Conservation (phyloP, 1,140 invertebrate genomes). For the Pectinophora gossypiella region DNA sequence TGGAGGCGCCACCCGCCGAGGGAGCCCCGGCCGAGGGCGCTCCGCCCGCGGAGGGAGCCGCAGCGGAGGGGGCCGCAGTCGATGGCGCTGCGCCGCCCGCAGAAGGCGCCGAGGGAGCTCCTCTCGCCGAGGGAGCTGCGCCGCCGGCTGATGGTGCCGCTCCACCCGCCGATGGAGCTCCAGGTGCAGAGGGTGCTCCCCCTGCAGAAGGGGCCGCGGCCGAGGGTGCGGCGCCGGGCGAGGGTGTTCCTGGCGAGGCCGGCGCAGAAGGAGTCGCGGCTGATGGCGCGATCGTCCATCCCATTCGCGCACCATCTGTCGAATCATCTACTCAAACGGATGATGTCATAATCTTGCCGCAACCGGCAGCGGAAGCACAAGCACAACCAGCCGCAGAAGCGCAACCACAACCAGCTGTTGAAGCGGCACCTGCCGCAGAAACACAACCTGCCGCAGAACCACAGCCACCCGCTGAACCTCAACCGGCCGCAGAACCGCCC, state of each 20-base stretch:
- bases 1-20: not conserved
- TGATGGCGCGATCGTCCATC: conserved; percentile 45
- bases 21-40: conserved; percentile 12
- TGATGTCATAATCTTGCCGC: conserved; percentile 7
- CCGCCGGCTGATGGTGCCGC: conserved; percentile 20
- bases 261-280: conserved; percentile 2
- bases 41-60: conserved; percentile 13
- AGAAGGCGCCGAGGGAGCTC: conserved; percentile 31
- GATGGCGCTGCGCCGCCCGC: conserved; percentile 27
- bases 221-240: conserved; percentile 14
- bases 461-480: no score
- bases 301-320: conserved; percentile 25
- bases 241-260: conserved; percentile 21
- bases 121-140: conserved; percentile 11
- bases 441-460: no score
- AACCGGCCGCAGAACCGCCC: no score
- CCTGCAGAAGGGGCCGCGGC: conserved; percentile 35
- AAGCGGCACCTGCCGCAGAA: conserved; percentile 9
- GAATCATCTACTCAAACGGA: not conserved
- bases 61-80: conserved; percentile 44
- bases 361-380: conserved; percentile 12
- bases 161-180: conserved; percentile 48
- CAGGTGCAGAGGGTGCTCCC: conserved; percentile 10
- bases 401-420: conserved; percentile 17
- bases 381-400: conserved; percentile 17